Evolutionary conservation across 2,888 invertebrate species (phyloP).

Genomic region (Sepioteuthis lessoniana): DNA sequence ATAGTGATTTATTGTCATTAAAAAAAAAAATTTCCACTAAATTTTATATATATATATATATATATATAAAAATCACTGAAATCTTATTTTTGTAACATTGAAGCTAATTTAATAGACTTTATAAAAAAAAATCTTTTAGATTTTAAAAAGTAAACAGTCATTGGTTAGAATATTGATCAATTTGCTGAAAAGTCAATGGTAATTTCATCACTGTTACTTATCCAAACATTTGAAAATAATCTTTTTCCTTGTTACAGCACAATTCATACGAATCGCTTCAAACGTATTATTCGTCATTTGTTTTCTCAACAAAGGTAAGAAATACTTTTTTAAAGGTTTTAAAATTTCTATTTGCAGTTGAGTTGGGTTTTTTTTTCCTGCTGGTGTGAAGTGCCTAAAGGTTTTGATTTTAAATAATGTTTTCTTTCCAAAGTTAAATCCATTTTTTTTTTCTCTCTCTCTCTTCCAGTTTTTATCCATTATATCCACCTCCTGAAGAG

Average conservation of each 20-base stretch:
- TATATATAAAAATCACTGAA: no score
- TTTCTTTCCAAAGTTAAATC: neutral
- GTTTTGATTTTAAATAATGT: no score
- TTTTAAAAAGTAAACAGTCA: no score
- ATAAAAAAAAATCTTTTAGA: no score
- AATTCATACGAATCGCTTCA: slow-evolving; percentile 38
- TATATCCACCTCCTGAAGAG: slow-evolving; percentile 83
- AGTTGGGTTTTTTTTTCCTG: neutral
- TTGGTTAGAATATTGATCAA: no score
- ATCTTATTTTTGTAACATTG: no score
- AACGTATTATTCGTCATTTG: slow-evolving; percentile 77
- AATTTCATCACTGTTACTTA: no score
- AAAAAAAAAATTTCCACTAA: no score
- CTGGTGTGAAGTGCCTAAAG: neutral
- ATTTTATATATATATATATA: no score
- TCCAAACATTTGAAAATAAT: neutral
- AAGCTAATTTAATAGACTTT: no score
- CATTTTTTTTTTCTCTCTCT: neutral
- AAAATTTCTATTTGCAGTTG: no score
- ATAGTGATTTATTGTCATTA: neutral
- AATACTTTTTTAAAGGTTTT: neutral
- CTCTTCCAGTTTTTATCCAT: slow-evolving; percentile 82
- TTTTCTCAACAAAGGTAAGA: slow-evolving; percentile 81
- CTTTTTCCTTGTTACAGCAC: neutral
- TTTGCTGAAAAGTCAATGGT: no score